Conservation (phyloP, 2,888 invertebrate genomes). For the Allolobophora icterica region DNA sequence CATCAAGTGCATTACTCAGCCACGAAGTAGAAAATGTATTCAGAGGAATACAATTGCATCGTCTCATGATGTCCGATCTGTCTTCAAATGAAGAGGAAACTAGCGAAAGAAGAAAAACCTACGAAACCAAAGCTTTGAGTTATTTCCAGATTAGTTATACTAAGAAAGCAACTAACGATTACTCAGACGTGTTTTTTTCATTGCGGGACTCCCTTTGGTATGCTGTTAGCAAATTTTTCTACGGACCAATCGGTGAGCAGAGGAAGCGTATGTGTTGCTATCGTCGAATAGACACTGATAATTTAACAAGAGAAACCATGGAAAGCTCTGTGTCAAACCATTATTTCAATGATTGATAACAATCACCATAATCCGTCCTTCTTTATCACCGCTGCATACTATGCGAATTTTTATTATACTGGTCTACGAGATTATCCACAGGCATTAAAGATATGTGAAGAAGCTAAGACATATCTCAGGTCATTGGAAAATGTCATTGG, state of each 20-base stretch:
- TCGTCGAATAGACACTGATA: neutral
- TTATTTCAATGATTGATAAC: neutral
- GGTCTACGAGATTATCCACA: neutral
- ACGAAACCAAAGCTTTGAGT: neutral
- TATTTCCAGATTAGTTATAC: neutral
- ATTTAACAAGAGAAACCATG: neutral
- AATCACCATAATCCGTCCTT: neutral
- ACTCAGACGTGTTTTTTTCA: neutral
- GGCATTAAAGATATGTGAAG: neutral
- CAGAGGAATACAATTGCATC: conserved; percentile 2
- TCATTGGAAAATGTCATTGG: neutral
- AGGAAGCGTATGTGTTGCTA: neutral
- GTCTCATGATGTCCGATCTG: neutral
- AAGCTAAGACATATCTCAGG: neutral
- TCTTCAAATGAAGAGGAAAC: neutral
- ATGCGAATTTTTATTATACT: neutral
- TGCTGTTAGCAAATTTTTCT: neutral
- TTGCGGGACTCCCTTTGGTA: neutral
- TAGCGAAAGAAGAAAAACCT: neutral
- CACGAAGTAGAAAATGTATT: neutral
- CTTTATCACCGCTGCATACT: neutral
- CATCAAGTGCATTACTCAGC: neutral
- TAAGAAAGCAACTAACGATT: neutral
- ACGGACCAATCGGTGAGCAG: neutral
- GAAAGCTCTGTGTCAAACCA: neutral